Conservation (phyloP, 2,888 invertebrate species). For the Trilocha varians region DNA sequence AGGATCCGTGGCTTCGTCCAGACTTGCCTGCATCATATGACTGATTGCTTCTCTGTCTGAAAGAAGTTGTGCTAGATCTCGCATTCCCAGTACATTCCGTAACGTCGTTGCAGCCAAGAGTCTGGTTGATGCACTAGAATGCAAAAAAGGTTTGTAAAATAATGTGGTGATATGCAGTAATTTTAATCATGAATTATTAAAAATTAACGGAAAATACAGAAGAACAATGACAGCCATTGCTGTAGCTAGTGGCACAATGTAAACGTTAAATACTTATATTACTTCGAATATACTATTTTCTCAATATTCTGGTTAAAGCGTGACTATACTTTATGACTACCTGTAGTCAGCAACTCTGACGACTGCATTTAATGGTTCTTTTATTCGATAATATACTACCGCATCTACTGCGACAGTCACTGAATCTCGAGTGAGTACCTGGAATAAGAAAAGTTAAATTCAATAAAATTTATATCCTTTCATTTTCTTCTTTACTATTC, state of each 20-base stretch:
- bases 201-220: no score
- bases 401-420: slow-evolving; percentile 96
- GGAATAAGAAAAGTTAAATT: slow-evolving; percentile 16
- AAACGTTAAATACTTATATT: no score
- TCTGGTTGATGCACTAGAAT: slow-evolving; percentile 83
- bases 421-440: slow-evolving; percentile 93
- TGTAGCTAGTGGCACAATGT: no score
- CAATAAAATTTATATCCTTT: neutral
- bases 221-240: no score
- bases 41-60: slow-evolving; percentile 94
- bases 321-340: no score
- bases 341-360: slow-evolving; percentile 83
- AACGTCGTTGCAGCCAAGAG: slow-evolving; percentile 88
- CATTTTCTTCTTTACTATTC: neutral
- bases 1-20: slow-evolving; percentile 91
- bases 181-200: no score
- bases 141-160: slow-evolving; percentile 1
- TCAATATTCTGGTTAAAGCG: no score
- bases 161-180: no score
- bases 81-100: slow-evolving; percentile 92
- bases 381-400: slow-evolving; percentile 87
- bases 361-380: slow-evolving; percentile 84
- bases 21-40: slow-evolving; percentile 87
- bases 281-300: no score
- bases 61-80: slow-evolving; percentile 91